Base-by-base conservation (phyloP, 2,113 vertebrate genomes). In the Sceloporus undulatus region DNA sequence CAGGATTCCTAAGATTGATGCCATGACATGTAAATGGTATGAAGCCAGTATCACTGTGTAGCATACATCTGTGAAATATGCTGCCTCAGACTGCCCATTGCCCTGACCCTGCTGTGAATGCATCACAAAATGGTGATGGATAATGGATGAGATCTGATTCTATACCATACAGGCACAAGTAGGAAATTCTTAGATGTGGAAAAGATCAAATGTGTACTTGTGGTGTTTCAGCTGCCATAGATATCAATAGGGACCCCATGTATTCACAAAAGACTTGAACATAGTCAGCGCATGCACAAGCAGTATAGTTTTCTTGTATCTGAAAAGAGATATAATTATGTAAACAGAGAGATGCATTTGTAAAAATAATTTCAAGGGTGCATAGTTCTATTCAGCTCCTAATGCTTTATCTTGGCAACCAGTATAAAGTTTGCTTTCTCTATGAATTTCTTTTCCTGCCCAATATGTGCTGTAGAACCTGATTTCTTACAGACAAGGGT, bases 321-420 rank as follows among this genome's bases (percentile, higher is more conserved):
- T 54, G 65, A 52, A 76, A 13, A 82, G n/a, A 27, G 48, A 42
- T 52, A 42, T 82, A 23, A 59, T 77, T 54, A 56, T 78, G 34
- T 27, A 38, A 83, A 84, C 19, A 7, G 23, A 88, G 29, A 77
- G 9, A 70, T 29, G 40, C 2, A 76, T 66, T 76, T 18, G 21
- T 81, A 76, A 38, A 76, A 66, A 48, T 82, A 77, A 74, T 68
- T 68, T 21, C n/a, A 77, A 84, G 65, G 18, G 68, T 78, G 23
- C 34, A 8, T 40, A 29, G n/a, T 56, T 77, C 59, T 84, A 14
- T 78, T 54, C 11, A 70, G n/a, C 48, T 77, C 23, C 23, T 65
- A 77, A 66, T 34, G 73, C n/a, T 70, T 40, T n/a, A 40, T 42
- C 75, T 66, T 38, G 52, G 52, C 70, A 81, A 27, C 66, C 52